These are phyloP conservation scores for Ametastegia equiseti DNA, from an alignment of 2,888 invertebrate species.

Conservation along the genomic window DNA sequence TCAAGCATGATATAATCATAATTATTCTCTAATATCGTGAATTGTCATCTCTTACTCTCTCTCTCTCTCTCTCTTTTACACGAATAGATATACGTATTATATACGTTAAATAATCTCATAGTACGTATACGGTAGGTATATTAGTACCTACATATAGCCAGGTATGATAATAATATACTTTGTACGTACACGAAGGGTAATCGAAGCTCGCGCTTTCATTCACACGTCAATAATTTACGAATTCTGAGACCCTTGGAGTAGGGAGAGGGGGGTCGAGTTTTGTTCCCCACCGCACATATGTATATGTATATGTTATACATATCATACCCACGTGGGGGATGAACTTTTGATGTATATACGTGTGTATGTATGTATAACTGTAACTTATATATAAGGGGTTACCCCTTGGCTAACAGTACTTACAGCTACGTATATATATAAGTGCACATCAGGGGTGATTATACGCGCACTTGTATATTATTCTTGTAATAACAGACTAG, in stretches of 20 bases:
- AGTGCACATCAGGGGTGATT: neutral
- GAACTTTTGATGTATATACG: neutral
- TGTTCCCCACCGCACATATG: too few species aligned
- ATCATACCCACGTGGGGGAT: neutral
- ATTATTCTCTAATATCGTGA: too few species aligned
- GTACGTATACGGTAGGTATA: neutral
- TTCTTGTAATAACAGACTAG: neutral
- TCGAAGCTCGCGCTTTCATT: slow-evolving; percentile 46
- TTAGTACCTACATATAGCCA: neutral
- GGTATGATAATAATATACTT: neutral
- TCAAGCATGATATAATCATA: too few species aligned
- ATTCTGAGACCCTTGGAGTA: neutral
- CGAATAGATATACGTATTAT: too few species aligned
- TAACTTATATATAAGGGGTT: neutral
- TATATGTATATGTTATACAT: neutral
- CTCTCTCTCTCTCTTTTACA: too few species aligned
- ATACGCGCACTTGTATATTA: slow-evolving; percentile 4
- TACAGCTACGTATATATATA: too few species aligned
- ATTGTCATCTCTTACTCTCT: too few species aligned
- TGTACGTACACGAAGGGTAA: slow-evolving; percentile 6
- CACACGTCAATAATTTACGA: slow-evolving; percentile 41
- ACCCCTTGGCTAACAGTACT: neutral
- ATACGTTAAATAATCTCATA: too few species aligned
- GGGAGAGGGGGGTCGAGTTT: neutral
- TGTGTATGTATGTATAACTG: neutral